These are phyloP conservation scores for Epiperipatus broadwayi DNA, from an alignment of 2,888 invertebrate species.

Conservation along the genomic window DNA sequence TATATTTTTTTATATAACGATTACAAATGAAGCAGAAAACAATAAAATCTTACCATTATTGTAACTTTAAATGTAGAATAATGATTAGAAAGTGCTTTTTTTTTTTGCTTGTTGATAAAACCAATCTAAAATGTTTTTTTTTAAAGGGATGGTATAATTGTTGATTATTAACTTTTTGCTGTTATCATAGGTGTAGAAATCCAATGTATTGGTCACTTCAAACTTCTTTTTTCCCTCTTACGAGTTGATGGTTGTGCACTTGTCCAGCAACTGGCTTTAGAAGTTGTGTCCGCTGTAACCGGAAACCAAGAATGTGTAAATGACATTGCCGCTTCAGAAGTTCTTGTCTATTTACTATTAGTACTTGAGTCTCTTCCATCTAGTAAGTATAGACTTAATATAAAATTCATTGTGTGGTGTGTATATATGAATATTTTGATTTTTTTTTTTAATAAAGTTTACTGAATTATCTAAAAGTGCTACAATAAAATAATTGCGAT, in stretches of 20 bases:
- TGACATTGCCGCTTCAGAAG: slow-evolving; percentile 73
- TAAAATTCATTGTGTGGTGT: no score
- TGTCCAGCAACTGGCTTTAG: slow-evolving; percentile 54
- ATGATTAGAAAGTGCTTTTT: no score
- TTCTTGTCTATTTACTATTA: slow-evolving; percentile 49
- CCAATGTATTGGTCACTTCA: slow-evolving; percentile 90
- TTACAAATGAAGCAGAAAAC: no score
- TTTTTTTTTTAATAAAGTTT: no score
- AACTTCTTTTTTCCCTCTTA: slow-evolving; percentile 62
- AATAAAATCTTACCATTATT: no score
- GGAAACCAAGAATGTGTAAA: slow-evolving; percentile 86
- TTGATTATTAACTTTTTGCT: neutral
- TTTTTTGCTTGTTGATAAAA: no score
- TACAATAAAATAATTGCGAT: no score
- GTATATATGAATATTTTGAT: no score
- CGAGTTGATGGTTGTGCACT: slow-evolving; percentile 39
- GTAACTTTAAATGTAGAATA: no score
- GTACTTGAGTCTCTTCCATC: slow-evolving; percentile 33
- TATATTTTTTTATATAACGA: no score
- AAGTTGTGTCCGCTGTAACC: slow-evolving; percentile 50
- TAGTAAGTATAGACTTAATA: slow-evolving; percentile 23
- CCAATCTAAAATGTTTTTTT: no score
- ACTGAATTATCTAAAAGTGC: no score
- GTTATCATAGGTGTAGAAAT: slow-evolving; percentile 51
- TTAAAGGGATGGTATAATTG: neutral